Evolutionary conservation across 2,888 invertebrate species (phyloP), one percentile per base, ranked within the genome.

Genomic region (Epinotia bilunana): DNA sequence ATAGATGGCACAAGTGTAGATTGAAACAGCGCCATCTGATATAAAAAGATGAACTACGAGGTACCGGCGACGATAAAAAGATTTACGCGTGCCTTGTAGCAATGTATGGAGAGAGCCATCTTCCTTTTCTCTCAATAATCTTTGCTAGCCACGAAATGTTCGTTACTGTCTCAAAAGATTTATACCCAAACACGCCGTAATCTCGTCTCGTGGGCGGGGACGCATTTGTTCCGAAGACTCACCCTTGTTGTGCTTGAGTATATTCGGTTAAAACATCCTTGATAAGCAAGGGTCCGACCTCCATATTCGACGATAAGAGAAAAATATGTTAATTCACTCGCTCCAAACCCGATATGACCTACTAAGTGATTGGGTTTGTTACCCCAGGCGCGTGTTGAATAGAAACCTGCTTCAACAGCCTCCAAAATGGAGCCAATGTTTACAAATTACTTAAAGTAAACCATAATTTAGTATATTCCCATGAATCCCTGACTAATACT

Each of bases 351-450:
- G 89, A 91, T 91, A 91, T 93, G 89, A 91, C 91, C 93, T 87
- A 90, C 92, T 93, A 93, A 94, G 93, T 94, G 94, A 94, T 93
- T 93, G 93, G 93, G 85, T 91, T 90, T 83, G 88, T 84, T 86
- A 86, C 88, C 87, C 86, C 86, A 84, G 83, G 86, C 90, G 91
- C 91, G 92, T 90, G 89, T 90, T 84, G 92, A 93, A 93, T 93
- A 89, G 87, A 87, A 89, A 91, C 87, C 76, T 81, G 80, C 83
- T n/a, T 23, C 63, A 63, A 78, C 78, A 78, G 81, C 80, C 83
- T 86, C 87, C 83, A 85, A 88, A 85, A 87, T 86, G 83, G 84
- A 83, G 83, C 81, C 91, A 91, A 92, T 92, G 92, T 91, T 92
- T 92, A 92, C 90, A 90, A 93, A 93, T 92, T 88, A 88, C 86